A percentile compares a stretch with the other conserved stretches of the same genome.
Evolutionary conservation across 2,113 vertebrate species (phyloP).

Genomic region (Meriones unguiculatus): DNA sequence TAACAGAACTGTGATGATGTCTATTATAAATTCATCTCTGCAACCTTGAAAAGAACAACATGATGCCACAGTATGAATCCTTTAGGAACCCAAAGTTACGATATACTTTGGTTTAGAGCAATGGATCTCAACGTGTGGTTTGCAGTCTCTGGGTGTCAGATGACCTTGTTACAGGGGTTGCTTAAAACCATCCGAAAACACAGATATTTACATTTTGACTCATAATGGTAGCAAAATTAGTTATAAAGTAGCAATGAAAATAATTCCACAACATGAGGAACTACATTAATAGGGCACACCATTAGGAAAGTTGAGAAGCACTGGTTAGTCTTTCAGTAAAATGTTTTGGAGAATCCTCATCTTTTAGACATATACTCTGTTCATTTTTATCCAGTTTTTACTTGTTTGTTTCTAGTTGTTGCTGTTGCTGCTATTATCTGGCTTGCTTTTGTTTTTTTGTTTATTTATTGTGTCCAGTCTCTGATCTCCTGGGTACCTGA

Average conservation of each 20-base stretch:
- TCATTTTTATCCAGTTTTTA: slow-evolving; percentile 23
- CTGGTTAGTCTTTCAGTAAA: neutral
- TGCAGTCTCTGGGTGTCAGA: neutral
- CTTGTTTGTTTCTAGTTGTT: neutral
- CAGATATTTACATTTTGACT: neutral
- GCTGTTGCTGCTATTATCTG: neutral
- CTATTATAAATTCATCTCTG: neutral
- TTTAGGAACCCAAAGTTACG: slow-evolving; percentile 17
- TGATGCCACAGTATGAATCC: neutral
- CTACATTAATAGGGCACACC: neutral
- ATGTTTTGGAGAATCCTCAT: neutral
- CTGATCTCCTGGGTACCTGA: neutral
- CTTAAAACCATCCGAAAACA: neutral
- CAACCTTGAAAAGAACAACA: neutral
- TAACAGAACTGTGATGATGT: neutral
- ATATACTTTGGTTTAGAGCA: slow-evolving; percentile 14
- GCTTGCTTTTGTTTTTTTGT: neutral
- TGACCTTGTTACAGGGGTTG: neutral
- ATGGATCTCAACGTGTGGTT: neutral
- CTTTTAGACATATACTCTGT: neutral
- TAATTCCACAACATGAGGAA: neutral
- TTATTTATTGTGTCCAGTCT: neutral
- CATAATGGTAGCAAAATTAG: neutral
- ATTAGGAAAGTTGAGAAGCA: neutral
- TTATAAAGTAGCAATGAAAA: neutral